A percentile compares a stretch with the other conserved stretches of the same genome.
Conservation (phyloP, 2,888 invertebrate species). For the Xestoiulus laeticollis region DNA sequence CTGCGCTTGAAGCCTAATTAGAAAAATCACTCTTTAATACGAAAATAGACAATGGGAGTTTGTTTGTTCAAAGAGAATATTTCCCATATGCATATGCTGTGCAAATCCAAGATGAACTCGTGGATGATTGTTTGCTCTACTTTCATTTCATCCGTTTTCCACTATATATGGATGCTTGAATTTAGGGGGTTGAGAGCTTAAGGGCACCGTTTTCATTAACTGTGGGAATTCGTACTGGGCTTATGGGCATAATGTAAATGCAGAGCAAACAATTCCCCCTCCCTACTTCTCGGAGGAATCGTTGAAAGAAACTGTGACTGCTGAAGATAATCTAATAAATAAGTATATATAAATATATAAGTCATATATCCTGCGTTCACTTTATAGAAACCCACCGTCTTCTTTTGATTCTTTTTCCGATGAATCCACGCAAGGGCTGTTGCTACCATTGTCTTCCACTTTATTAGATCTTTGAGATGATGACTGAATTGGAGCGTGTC, state of each 20-base stretch:
- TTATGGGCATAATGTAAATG: neutral
- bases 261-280: neutral
- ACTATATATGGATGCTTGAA: neutral
- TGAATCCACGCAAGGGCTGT: neutral
- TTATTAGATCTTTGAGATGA: conserved; percentile 19
- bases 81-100: neutral
- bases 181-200: neutral
- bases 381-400: neutral
- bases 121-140: neutral
- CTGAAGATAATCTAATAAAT: neutral
- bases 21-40: neutral
- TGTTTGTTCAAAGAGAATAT: neutral
- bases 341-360: neutral
- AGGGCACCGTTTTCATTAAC: neutral
- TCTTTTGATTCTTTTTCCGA: neutral
- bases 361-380: neutral
- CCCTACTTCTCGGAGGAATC: neutral
- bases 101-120: neutral
- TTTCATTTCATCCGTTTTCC: neutral
- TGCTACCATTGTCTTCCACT: conserved; percentile 32
- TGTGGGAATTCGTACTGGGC: neutral
- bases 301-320: neutral
- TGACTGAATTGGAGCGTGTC: conserved; percentile 23
- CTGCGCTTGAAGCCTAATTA: neutral
- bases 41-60: neutral